Base-by-base conservation (phyloP, 2,888 invertebrate genomes). In the Apamea epomidion region DNA sequence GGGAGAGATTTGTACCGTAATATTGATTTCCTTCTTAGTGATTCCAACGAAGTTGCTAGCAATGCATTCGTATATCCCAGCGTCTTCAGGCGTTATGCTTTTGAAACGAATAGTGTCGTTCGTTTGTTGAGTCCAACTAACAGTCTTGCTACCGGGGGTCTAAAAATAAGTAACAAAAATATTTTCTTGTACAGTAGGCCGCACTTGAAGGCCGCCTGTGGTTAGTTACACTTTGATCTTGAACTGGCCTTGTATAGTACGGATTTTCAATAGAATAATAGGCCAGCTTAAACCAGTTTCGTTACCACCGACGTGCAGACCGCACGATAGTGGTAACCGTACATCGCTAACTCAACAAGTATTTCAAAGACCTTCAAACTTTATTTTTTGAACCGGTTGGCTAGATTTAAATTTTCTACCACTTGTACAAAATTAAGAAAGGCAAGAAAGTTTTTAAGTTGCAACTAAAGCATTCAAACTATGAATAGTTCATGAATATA, bases 41-140 rank as follows among this genome's bases (percentile, higher is more conserved):
- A 82, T 89, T 12, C 96, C 97, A 74, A 93, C 95, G 3, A 76
- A 71, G 74, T 96, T 97, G 14, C 80, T 78, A 0, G 95, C 96
- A 51, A 83, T 90, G 81, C 97, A 97, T 85, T 94, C 92, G 71
- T 97, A 97, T 4, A 84, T 90, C 0, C 97, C 97, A 48, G 91
- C 90, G 74, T 97, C 96, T 29, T 92, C 89, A 18, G 90, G 87
- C 74, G 83, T 76, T 21, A 95, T 86, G 4, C 77, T 91, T 6
- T 93, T 89, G 76, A 96, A 94, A 72, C 89, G 83, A 64, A 97
- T 91, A 21, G 87, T 92, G 74, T 94, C 95, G 2, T 90, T 83
- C 3, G 90, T 87, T 89, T 65, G 37, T 25, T 84, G 58, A n/a
- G 60, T 84, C 94, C 93, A 95, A 6, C 92, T 92, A 7, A 80